A percentile compares a stretch with the other conserved stretches of the same genome.
Conservation (phyloP, 2,888 invertebrate species). For the Euclidia mi region DNA sequence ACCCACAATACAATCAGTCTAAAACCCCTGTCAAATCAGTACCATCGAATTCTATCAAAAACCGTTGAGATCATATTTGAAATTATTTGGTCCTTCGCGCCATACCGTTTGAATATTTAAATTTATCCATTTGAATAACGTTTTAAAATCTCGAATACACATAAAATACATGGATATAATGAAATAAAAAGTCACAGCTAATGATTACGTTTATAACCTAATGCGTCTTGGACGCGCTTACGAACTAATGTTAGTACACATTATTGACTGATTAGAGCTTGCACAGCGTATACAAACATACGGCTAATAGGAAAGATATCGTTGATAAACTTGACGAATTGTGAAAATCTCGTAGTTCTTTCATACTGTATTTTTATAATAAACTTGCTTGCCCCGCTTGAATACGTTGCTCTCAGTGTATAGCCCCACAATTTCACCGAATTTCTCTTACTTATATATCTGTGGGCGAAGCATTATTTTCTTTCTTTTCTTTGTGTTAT, state of each 20-base stretch:
- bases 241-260: conserved; percentile 63
- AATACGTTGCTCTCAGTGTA: too few relatives aligned
- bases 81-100: conserved; percentile 68
- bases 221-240: conserved; percentile 81
- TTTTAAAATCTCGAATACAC: conserved; percentile 64
- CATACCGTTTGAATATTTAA: conserved; percentile 41
- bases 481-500: too few relatives aligned
- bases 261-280: conserved; percentile 59
- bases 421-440: too few relatives aligned
- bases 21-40: conserved; percentile 29
- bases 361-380: too few relatives aligned
- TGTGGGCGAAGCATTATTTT: too few relatives aligned
- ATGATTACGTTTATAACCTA: conserved; percentile 57
- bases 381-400: too few relatives aligned
- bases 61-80: conserved; percentile 66
- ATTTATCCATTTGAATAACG: conserved; percentile 56
- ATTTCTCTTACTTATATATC: too few relatives aligned
- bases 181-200: conserved; percentile 55
- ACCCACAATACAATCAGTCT: conserved; percentile 46
- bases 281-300: conserved; percentile 23
- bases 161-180: conserved; percentile 59
- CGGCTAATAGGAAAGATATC: too few relatives aligned
- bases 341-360: too few relatives aligned
- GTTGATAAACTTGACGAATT: too few relatives aligned
- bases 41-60: conserved; percentile 14